Conservation (phyloP, 1,140 invertebrate genomes). For the Lepidurus couesii region DNA sequence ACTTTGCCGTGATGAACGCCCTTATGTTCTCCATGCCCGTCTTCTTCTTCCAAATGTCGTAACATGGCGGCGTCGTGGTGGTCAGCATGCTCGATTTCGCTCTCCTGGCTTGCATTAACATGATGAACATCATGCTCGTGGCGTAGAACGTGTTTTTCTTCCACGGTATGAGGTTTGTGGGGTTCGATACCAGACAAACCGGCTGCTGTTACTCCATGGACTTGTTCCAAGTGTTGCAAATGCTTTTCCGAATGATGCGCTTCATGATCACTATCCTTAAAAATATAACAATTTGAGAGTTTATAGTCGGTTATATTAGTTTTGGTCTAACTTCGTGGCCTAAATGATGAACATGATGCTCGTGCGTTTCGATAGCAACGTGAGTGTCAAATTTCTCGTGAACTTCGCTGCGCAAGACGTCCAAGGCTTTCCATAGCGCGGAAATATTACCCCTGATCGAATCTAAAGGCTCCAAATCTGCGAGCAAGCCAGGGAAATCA, state of each 20-base stretch:
- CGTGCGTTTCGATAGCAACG: slow-evolving; percentile 31
- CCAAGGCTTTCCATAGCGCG: slow-evolving; percentile 23
- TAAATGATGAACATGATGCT: slow-evolving; percentile 31
- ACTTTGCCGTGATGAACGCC: slow-evolving; percentile 33
- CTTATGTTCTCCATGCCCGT: slow-evolving; percentile 33
- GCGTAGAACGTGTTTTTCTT: slow-evolving; percentile 31
- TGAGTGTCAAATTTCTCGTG: slow-evolving; percentile 28
- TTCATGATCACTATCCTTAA: slow-evolving; percentile 27
- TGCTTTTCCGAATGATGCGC: slow-evolving; percentile 30
- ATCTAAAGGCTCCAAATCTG: background rate
- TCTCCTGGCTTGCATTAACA: slow-evolving; percentile 30
- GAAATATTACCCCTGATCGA: slow-evolving; percentile 23
- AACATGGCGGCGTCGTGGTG: slow-evolving; percentile 31
- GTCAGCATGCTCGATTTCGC: slow-evolving; percentile 25
- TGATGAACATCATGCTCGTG: slow-evolving; percentile 33
- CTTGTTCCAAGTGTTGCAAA: slow-evolving; percentile 31
- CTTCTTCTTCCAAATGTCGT: slow-evolving; percentile 27
- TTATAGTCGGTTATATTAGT: background rate
- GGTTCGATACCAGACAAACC: slow-evolving; percentile 29
- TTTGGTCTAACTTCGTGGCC: slow-evolving; percentile 23
- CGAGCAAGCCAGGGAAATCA: no score
- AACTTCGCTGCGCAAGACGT: slow-evolving; percentile 25
- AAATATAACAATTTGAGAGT: background rate
- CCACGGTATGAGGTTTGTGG: slow-evolving; percentile 29
- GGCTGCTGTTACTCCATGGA: slow-evolving; percentile 27